A percentile compares a stretch with the other conserved stretches of the same genome.
Conservation (phyloP, 2,888 invertebrate species). For the Aspidapion aeneum region DNA sequence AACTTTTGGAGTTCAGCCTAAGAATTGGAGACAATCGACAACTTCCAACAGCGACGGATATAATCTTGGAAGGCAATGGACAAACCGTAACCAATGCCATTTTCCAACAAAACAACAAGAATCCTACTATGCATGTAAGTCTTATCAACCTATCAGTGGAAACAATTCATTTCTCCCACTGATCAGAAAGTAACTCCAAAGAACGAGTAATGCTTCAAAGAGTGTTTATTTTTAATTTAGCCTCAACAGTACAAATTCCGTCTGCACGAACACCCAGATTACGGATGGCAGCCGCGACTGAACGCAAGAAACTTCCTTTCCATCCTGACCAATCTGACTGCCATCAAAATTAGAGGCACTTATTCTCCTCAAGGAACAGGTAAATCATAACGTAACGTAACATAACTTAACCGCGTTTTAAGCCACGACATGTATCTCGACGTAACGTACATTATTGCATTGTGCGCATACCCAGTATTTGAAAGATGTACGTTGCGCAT, state of each 20-base stretch:
- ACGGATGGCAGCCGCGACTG: conserved; percentile 91
- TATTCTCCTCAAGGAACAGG: conserved; percentile 71
- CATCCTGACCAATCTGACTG: conserved; percentile 88
- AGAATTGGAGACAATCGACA: conserved; percentile 82
- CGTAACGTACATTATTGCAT: too few relatives aligned
- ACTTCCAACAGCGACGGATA: conserved; percentile 78
- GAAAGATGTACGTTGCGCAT: too few relatives aligned
- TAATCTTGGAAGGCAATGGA: conserved; percentile 82
- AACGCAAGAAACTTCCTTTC: conserved; percentile 88
- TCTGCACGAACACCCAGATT: conserved; percentile 76
- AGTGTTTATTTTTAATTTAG: conserved; percentile 43
- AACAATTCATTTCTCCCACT: neutral
- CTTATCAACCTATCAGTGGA: neutral
- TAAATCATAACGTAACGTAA: too few relatives aligned
- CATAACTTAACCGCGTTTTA: too few relatives aligned
- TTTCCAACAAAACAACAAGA: conserved; percentile 84
- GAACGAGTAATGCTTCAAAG: neutral
- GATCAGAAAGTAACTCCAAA: neutral
- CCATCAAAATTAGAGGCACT: conserved; percentile 91
- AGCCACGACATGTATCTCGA: too few relatives aligned
- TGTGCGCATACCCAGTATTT: too few relatives aligned
- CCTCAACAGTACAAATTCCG: conserved; percentile 78
- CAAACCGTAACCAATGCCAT: conserved; percentile 84
- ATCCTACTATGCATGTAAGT: conserved; percentile 67
- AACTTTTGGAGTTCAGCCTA: conserved; percentile 82